Evolutionary conservation across 2,113 vertebrate species (phyloP), one percentile per base, ranked within the genome.

Genomic region (Prionailurus viverrinus): DNA sequence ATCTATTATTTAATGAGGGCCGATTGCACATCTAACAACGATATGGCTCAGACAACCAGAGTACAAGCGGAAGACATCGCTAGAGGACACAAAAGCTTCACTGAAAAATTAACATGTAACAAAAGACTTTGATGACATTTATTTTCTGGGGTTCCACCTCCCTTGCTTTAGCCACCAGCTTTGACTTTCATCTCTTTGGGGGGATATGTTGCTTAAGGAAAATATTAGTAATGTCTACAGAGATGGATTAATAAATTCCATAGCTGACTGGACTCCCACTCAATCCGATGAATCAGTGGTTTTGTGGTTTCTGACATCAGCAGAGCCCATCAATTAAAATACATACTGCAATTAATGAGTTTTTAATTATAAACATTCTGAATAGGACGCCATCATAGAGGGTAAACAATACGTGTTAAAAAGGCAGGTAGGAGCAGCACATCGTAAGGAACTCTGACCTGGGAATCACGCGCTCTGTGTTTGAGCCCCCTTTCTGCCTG

Each of bases 271-370:
- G 95, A 97, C 91, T 97, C 95, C 96, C 90, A 95, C 97, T 98
- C 91, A 95, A 88, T 94, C 81, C 94, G 86, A 96, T 93, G 92
- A 97, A 96, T 93, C 97, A 96, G 96, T 97, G 95, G 89, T 91
- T 97, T 97, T 97, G 97, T 95, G 97, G 98, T 98, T 97, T 97
- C 91, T 97, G 96, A 97, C 97, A 95, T 97, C 97, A 98, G 94
- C 94, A 95, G 92, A 93, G 89, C n/a, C 94, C 93, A 95, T 97
- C 96, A 97, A 97, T 97, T 97, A 98, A 97, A 97, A 97, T 79
- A 82, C 78, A 94, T 69, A 73, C 16, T 53, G 88, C 76, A 98
- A 97, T 96, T 97, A 95, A 98, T 96, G 86, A 94, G 96, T 95
- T 98, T 98, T 97, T 85, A 97, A 97, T 97, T 97, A 95, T 91